Base-by-base conservation (phyloP, 1,140 invertebrate species). In the Coptotermes formosanus region DNA sequence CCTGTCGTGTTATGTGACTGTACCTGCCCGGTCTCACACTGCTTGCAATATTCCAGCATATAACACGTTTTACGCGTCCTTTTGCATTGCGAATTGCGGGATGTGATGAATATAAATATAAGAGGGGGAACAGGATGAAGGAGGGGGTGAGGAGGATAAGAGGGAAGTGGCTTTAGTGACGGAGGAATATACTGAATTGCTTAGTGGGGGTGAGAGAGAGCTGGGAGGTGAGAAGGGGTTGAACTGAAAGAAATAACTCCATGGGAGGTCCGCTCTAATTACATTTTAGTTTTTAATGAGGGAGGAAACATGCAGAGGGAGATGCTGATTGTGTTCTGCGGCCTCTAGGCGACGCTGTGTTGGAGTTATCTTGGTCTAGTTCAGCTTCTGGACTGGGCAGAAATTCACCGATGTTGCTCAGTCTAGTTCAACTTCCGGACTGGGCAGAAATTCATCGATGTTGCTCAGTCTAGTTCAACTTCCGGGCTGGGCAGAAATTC, bases 231-330 rank as follows among this genome's bases (percentile, higher is more conserved):
- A 25, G 9, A 75, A 75, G 64, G 64, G 64, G 64, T 25, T 75
- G 64, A n/a, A 25, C 64, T 75, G 25, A 75, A 75, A 75, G 64
- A 30, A 75, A 30, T 75, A 75, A 75, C 64, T 75, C 64, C 64
- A 14, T 30, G 64, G 64, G 64, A 75, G 64, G 64, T 75, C n/a
- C 64, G 9, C n/a, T 30, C 25, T 75, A 75, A 75, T 75, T 75
- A 75, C 64, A 75, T 75, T 75, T 75, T 75, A 75, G 64, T 75
- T 75, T 75, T 75, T 75, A 75, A 75, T 75, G 64, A 75, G 64
- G 64, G 19, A 19, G 52, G 52, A 55, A 55, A 55, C 19, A 55
- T 16, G 21, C 52, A 21, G 19, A 21, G 52, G 52, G 52, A 55
- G 52, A 16, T 19, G 52, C 19, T 55, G 52, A 55, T 55, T 55